These are phyloP conservation scores for Scaptomyza polygonia DNA, from an alignment of 2,888 invertebrate genomes.

Conservation along the genomic window DNA sequence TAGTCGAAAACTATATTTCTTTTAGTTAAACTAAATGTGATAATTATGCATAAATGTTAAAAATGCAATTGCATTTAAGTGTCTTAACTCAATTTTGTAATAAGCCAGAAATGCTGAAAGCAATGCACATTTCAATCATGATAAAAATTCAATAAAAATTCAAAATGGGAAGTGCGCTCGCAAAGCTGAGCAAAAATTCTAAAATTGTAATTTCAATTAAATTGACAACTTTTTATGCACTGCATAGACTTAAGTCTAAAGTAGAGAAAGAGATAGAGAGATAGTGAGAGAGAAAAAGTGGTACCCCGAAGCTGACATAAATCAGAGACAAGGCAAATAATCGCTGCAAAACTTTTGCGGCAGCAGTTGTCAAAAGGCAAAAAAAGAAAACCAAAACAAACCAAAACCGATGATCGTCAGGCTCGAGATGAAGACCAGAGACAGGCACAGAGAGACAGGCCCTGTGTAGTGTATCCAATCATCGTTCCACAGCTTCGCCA, in stretches of 20 bases:
- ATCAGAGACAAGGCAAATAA: slow-evolving; percentile 46
- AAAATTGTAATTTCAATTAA: slow-evolving; percentile 78
- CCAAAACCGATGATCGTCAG: slow-evolving; percentile 19
- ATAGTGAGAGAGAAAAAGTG: background rate
- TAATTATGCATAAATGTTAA: slow-evolving; percentile 2
- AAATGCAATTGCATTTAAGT: slow-evolving; percentile 16
- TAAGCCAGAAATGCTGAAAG: slow-evolving; percentile 26
- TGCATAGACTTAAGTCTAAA: slow-evolving; percentile 1
- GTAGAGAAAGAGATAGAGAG: background rate
- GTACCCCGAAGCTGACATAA: slow-evolving; percentile 38
- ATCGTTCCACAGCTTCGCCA: slow-evolving; percentile 8
- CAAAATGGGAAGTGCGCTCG: slow-evolving; percentile 45
- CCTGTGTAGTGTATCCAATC: slow-evolving; percentile 1
- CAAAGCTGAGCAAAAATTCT: slow-evolving; percentile 57
- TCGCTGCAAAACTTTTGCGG: slow-evolving; percentile 35
- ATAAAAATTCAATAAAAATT: slow-evolving; percentile 69
- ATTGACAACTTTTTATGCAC: slow-evolving; percentile 79
- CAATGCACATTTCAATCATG: slow-evolving; percentile 76
- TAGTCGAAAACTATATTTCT: background rate
- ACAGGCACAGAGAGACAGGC: background rate
- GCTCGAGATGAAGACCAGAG: background rate
- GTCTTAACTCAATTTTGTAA: slow-evolving; percentile 15
- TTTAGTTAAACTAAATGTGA: background rate
- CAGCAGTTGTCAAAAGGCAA: slow-evolving; percentile 39
- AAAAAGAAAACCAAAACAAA: slow-evolving; percentile 22